Base-by-base conservation (phyloP, 2,113 vertebrate species). In the Brachyhypopomus gauderio region DNA sequence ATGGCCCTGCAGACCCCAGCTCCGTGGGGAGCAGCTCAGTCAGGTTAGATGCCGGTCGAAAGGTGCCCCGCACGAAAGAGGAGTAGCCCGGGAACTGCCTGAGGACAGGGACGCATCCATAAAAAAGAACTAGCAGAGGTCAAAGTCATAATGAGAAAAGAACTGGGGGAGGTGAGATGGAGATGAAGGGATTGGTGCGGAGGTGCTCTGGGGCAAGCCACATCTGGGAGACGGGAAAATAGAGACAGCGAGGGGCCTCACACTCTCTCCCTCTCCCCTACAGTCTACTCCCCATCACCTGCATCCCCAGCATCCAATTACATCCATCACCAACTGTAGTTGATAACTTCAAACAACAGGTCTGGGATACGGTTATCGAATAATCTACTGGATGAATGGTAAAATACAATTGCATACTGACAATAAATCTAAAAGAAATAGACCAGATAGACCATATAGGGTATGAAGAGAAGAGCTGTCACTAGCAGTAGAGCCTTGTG, bases 91-190 rank as follows among this genome's bases (percentile, higher is more conserved):
- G 52, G 17, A 72, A 79, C 56, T 23, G 78, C 78, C 72, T 34
- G 58, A 80, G 78, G 78, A 63, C 58, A 63, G 23, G n/a, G 58
- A 52, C 7, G 25, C 41, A 22, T 41, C 71, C 78, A 72, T 62
- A 72, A 79, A 79, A 72, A 80, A 73, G 59, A 48, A 73, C 78
- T 63, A 52, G 70, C 70, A 72, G 38, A 73, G 69, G 78, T 80
- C 78, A 80, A 80, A 73, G 72, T 64, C 60, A 72, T 80, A 73
- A 80, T 80, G 78, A 80, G 78, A 73, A 73, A 63, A 73, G 70
- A 80, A 73, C 70, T 73, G 41, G 59, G 48, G 58, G 48, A 71
- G 52, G 77, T 78, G 67, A 64, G 70, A 73, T 45, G 78, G 70
- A 80, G 60, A 80, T 80, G 70, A 80, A 80, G 45, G n/a, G 58